Base-by-base conservation (phyloP, 2,888 invertebrate genomes). In the Plusia festucae region DNA sequence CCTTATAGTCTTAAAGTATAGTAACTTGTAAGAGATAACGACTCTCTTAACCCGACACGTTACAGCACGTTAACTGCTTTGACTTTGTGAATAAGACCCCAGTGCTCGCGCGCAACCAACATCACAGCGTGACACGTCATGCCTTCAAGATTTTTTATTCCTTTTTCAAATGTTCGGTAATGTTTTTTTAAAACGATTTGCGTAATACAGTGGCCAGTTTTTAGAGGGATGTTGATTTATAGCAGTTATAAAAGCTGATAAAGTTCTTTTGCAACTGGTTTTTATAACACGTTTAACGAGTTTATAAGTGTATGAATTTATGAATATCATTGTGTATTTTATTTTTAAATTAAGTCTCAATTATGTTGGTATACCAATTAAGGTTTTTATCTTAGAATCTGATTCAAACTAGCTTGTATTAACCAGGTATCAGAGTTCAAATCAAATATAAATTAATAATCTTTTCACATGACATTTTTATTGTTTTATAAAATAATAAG, bases 191-290 rank as follows among this genome's bases (percentile, higher is more conserved):
- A 52, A 61, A 57, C 40, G 16, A 16, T 53, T 67, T 60, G 61
- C 61, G 68, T 76, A 73, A 73, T 44, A 59, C 65, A 40, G 73
- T 65, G 49, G 30, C 34, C 27, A 40, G 4, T 54, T 60, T 53
- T 57, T 65, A 55, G 56, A 32, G 40, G 53, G 30, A 34, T 11
- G 15, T 20, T 57, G 49, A 72, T 72, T 73, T 73, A 60, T 59
- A 27, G n/a, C 22, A 30, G n/a, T 22, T 62, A 60, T 20, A 59
- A 56, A 59, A 61, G 11, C 24, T 77, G 46, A 76, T 73, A 46
- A 59, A 57, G 32, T 15, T 61, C 66, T 59, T 70, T 57, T 66
- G 78, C 65, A 78, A 75, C 69, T 44, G n/a, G 69, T 74, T 69
- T 20, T 60, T 51, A 6, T 46, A 49, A 15, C 62, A 74, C 15